Base-by-base conservation (phyloP, 1,140 invertebrate genomes). In the Bilobella aurantiaca region DNA sequence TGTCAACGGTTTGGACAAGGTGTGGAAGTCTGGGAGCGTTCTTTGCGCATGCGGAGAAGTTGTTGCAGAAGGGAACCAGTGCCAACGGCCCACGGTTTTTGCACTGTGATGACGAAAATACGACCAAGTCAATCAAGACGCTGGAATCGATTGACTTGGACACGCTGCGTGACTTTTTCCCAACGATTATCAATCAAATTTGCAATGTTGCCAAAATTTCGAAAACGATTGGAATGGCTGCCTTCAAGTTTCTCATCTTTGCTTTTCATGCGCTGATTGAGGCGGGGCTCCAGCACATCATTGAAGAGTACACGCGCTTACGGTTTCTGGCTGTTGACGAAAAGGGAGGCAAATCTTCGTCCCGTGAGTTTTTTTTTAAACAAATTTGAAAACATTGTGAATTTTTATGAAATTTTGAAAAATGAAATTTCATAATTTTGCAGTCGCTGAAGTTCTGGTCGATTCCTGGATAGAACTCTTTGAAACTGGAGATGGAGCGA, bases 1-100 rank as follows among this genome's bases (percentile, higher is more conserved):
- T 70, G 1, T 73, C 71, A 1, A 73, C 71, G 0, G 69, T 73
- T 0, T 73, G 71, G 71, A 73, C 71, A 23, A 73, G 68, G 49
- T 70, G 71, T 56, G 71, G 66, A 27, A 46, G 27, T 53, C 64
- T 72, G 14, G 71, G 71, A 49, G 71, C 71, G 3, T 73, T 73
- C 46, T 73, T 73, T 63, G 69, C 71, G 29, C 66, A 70, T 64
- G 53, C 69, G 8, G 71, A 73, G 58, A 70, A 69, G 47, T 61
- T 64, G 27, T 56, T 70, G 14, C 63, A 64, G 29, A 70, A 66
- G 25, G 18, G 18, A 3, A 56, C 16, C 23, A 61, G 58, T 46
- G 47, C 61, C 12, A 37, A 37, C 34, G 30, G 30, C 21, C 23
- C 53, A 3, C 58, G 63, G 30, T 68, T 64, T 42, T 42, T 63